A percentile compares a stretch with the other conserved stretches of the same genome.
Conservation (phyloP, 2,888 invertebrate species). For the Aquatica leii region DNA sequence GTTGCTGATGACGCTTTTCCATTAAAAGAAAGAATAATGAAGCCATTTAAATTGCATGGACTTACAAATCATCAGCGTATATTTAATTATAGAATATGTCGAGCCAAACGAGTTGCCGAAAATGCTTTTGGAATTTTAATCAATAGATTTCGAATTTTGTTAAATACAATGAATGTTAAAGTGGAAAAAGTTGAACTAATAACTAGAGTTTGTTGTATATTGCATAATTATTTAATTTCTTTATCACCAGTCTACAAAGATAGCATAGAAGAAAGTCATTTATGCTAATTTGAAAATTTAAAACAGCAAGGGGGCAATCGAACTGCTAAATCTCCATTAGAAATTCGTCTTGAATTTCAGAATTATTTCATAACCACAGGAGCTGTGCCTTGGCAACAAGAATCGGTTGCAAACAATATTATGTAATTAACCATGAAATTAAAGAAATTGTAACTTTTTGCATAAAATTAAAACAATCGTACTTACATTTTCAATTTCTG, state of each 20-base stretch:
- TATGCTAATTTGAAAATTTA: not conserved
- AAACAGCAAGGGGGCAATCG: not conserved
- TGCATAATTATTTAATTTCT: slow-evolving; percentile 3
- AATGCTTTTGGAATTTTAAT: too few species aligned
- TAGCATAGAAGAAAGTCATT: not conserved
- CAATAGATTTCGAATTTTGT: too few species aligned
- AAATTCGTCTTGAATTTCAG: slow-evolving; percentile 1
- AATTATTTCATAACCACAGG: not conserved
- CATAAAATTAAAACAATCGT: too few species aligned
- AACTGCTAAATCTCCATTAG: not conserved
- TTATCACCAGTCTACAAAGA: not conserved
- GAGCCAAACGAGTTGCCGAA: too few species aligned
- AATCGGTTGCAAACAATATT: not conserved
- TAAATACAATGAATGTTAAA: not conserved
- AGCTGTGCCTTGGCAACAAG: not conserved
- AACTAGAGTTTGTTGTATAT: not conserved
- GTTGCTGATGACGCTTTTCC: slow-evolving; percentile 9
- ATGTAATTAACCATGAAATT: too few species aligned
- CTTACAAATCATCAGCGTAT: not conserved
- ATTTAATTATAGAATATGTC: slow-evolving; percentile 1
- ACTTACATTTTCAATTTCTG: too few species aligned
- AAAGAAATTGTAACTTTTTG: too few species aligned
- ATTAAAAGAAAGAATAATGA: too few species aligned
- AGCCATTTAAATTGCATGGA: too few species aligned
- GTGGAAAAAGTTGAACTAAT: slow-evolving; percentile 1